phyloP scores from a whole-genome alignment of 2,113 vertebrate genomes.

The Thunnus maccoyii region DNA sequence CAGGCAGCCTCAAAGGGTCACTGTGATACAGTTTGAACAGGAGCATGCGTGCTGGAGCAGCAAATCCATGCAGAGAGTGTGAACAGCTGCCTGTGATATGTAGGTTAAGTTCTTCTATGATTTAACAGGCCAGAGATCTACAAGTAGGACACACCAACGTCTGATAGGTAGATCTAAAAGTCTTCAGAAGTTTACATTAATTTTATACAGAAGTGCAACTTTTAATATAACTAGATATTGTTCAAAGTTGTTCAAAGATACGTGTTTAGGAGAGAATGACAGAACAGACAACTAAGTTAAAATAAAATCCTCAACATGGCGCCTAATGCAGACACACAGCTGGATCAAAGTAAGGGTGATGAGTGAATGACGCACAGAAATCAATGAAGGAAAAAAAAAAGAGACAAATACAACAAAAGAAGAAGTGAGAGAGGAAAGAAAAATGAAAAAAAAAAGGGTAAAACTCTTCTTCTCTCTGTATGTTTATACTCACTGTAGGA shows the following conservation, averaged over 20 bases:
- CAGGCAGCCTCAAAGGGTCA: not conserved
- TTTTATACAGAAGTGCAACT: too few species aligned
- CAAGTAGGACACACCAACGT: not conserved
- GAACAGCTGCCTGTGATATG: constrained; percentile 74
- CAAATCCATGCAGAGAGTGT: constrained; percentile 2
- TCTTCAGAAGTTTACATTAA: too few species aligned
- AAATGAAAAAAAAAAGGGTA: not conserved
- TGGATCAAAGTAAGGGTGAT: too few species aligned
- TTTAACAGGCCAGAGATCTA: not conserved
- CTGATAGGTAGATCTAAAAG: too few species aligned
- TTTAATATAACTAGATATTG: too few species aligned
- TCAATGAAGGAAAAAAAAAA: not conserved
- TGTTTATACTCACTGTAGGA: constrained; percentile 72
- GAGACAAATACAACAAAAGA: not conserved
- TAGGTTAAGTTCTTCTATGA: constrained; percentile 49
- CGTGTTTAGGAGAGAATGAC: too few species aligned
- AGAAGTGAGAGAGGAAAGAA: constrained; percentile 1
- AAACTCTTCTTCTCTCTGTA: too few species aligned
- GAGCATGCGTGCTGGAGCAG: constrained; percentile 39
- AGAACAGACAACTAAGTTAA: too few species aligned
- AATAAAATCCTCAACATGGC: too few species aligned
- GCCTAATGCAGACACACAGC: too few species aligned
- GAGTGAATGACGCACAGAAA: not conserved
- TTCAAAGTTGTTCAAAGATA: too few species aligned
- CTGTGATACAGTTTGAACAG: not conserved